phyloP scores from a whole-genome alignment of 2,113 vertebrate genomes.

The Syrmaticus mikado region DNA sequence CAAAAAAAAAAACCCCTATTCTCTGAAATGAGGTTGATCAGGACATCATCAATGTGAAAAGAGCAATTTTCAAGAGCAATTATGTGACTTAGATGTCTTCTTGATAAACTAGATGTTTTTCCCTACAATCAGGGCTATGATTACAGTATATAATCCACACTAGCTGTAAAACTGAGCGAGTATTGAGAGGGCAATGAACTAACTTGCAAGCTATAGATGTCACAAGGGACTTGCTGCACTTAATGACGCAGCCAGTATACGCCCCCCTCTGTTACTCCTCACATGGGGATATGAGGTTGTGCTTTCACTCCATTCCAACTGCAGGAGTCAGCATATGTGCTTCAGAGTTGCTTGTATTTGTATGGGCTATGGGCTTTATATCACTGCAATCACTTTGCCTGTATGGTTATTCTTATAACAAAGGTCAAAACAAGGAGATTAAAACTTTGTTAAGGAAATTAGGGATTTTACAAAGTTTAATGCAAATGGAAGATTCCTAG shows the following conservation, averaged over 20 bases:
- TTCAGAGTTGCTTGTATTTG: neutral
- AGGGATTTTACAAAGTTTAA: neutral
- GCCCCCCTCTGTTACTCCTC: neutral
- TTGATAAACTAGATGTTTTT: neutral
- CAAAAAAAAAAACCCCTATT: neutral
- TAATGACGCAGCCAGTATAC: neutral
- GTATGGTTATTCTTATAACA: rapidly evolving
- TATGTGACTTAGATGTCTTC: neutral
- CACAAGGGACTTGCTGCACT: neutral
- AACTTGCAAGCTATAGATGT: neutral
- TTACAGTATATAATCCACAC: neutral
- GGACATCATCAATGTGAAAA: neutral
- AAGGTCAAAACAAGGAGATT: neutral
- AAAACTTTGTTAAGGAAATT: neutral
- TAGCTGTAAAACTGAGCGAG: neutral
- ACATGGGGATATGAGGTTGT: neutral
- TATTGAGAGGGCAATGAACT: neutral
- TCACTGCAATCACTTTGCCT: neutral
- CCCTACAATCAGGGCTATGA: neutral
- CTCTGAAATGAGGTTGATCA: neutral
- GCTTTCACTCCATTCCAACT: neutral
- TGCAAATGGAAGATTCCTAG: neutral
- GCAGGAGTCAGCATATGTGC: neutral
- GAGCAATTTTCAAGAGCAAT: neutral
- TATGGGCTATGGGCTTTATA: neutral